Evolutionary conservation across 2,113 vertebrate genomes (phyloP).

Genomic region (Hymenochirus boettgeri): DNA sequence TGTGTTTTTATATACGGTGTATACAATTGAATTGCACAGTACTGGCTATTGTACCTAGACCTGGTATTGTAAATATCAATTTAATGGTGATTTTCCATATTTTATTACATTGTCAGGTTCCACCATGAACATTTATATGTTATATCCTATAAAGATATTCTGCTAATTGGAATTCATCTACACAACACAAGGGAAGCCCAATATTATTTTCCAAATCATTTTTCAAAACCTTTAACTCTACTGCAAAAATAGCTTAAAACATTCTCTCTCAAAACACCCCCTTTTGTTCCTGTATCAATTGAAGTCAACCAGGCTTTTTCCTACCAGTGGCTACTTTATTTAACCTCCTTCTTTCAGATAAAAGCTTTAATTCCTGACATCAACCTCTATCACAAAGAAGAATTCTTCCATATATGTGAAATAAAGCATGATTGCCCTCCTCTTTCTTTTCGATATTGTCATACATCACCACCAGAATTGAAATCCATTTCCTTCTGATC

Average conservation of each 20-base stretch:
- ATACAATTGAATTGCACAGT: no score
- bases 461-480: neutral
- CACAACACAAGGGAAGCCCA: neutral
- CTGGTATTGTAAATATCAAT: no score
- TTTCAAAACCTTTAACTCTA: neutral
- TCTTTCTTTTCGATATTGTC: neutral
- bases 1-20: no score
- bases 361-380: conserved; percentile 3
- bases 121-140: no score
- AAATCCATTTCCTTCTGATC: neutral
- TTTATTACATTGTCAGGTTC: no score
- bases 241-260: neutral
- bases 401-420: neutral
- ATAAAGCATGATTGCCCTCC: neutral
- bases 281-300: neutral
- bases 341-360: neutral
- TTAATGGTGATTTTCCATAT: no score
- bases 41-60: no score
- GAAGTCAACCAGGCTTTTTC: neutral
- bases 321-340: neutral
- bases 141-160: no score
- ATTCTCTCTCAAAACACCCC: neutral
- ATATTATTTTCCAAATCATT: neutral
- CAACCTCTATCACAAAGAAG: neutral
- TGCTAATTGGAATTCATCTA: no score